Base-by-base conservation (phyloP, 2,797 vertebrate species). In the Huso huso region DNA sequence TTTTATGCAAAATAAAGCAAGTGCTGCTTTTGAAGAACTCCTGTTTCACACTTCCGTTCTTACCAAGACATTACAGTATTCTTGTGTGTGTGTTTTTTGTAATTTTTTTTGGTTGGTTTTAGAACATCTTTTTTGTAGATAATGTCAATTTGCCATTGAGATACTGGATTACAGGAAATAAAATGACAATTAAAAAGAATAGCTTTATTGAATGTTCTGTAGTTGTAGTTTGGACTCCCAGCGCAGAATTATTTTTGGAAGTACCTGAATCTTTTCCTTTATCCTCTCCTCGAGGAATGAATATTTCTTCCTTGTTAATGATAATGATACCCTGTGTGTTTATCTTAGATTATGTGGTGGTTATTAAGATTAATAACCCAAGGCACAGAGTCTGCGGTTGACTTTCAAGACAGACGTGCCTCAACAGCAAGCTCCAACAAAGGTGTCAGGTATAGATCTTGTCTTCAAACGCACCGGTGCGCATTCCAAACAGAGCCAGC, bases 341-440 rank as follows among this genome's bases (percentile, higher is more conserved):
- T 93, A 89, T 91, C 82, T 82, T 82, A 79, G 89, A 92, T 93
- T 91, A 93, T 88, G 87, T 72, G 85, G 85, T 88, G 66, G 85
- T 89, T 87, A 87, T 87, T 37, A 89, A 90, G 87, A 93, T 90
- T 87, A 90, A 91, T 92, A 86, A 87, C 89, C 88, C 79, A 79
- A 84, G 90, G 87, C 87, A 77, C 79, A 77, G 87, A 89, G 89
- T 90, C 89, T 91, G 84, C 69, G 86, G 92, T 89, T 89, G 87
- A 86, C 88, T 93, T 89, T 94, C 89, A 93, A 92, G 82, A 77
- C 82, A 87, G 91, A 83, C 95, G 88, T 95, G 96, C 89, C 93
- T 86, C 76, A 75, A 94, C 96, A 95, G 82, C 86, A 84, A 84
- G 81, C 78, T 77, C 81, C 81, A 80, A 88, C 78, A 73, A 82